Base-by-base conservation (phyloP, 2,113 vertebrate genomes). In the Gallinago media region DNA sequence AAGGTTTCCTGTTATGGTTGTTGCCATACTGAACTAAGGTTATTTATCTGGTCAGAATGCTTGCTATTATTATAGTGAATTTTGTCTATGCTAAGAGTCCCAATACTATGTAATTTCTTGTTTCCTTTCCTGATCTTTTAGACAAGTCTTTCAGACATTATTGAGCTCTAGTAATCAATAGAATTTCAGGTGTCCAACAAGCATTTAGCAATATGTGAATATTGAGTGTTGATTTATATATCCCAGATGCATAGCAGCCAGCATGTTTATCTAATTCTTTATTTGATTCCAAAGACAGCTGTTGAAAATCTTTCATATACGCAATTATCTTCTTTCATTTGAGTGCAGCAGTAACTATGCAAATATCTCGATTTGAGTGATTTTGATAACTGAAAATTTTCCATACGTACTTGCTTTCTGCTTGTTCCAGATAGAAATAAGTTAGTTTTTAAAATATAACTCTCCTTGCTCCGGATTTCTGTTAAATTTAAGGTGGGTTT, bases 291-390 rank as follows among this genome's bases (percentile, higher is more conserved):
- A 82, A 68, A 92, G 72, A 85, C 81, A 44, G 42, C 31, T 88
- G 79, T 59, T 75, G 65, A 68, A 55, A 26, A 44, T 10, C 31
- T 34, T 89, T 59, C 54, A 74, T 40, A 55, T n/a, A 61, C 8
- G 52, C 34, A 97, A 79, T 91, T 92, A 92, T 56, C 70, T 52
- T 76, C 34, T 83, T 96, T 97, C 74, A 49, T 70, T 92, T 46
- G 42, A 80, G 56, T 40, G 12, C 4, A 11, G 36, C 50, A 78
- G 66, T 91, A 96, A 58, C 89, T 94, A 95, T 70, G 67, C 46
- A 83, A 83, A 85, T 40, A 54, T 59, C 68, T 19, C 19, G 21
- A 79, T 89, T 86, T 91, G 59, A 92, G 36, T 56, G 11, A 54
- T 75, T 95, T 89, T 94, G 84, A 61, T 78, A 94, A 92, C 40